These are phyloP conservation scores for Spisula solida DNA, from an alignment of 2,888 invertebrate genomes.

Conservation along the genomic window DNA sequence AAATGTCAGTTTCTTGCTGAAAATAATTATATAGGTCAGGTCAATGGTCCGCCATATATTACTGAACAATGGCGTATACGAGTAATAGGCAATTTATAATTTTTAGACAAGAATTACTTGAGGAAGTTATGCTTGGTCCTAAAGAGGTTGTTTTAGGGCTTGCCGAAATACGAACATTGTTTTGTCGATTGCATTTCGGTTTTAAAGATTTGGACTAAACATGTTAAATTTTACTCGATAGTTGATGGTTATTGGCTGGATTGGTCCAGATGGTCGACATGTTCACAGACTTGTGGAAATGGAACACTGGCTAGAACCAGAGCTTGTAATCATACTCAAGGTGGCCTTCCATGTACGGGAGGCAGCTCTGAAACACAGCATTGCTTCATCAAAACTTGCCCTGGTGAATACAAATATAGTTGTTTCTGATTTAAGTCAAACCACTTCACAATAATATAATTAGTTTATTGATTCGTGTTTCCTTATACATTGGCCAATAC, in stretches of 20 bases:
- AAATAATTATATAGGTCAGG: too few relatives aligned
- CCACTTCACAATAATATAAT: not conserved
- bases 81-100: too few relatives aligned
- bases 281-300: conserved; percentile 9
- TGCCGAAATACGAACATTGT: too few relatives aligned
- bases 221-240: not conserved
- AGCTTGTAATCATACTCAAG: not conserved
- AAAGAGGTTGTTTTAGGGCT: too few relatives aligned
- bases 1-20: too few relatives aligned
- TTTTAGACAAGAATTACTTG: too few relatives aligned
- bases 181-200: too few relatives aligned
- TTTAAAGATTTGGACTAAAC: not conserved
- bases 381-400: conserved; percentile 8
- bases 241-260: conserved; percentile 30
- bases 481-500: too few relatives aligned
- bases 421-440: not conserved
- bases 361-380: not conserved
- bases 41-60: too few relatives aligned
- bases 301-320: conserved; percentile 13
- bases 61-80: too few relatives aligned
- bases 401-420: conserved; percentile 4
- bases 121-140: too few relatives aligned
- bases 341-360: conserved; percentile 14
- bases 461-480: too few relatives aligned
- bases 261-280: conserved; percentile 27